phyloP scores from a whole-genome alignment of 2,797 vertebrate genomes.

The Bradypodion ventrale region DNA sequence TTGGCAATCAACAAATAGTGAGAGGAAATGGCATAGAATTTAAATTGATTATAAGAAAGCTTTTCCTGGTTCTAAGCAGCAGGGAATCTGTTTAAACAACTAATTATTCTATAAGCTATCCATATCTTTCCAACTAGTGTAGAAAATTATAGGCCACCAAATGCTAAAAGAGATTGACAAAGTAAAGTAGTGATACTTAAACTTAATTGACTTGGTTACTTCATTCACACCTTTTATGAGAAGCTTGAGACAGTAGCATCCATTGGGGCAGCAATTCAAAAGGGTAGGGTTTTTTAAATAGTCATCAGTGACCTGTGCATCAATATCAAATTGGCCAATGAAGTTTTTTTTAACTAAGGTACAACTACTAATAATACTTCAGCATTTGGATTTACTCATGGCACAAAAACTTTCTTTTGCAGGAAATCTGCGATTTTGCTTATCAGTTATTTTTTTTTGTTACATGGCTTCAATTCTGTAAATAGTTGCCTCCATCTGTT shows the following conservation, averaged over 20 bases:
- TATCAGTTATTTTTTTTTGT: not conserved
- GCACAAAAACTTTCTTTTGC: not conserved
- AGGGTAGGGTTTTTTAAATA: not conserved
- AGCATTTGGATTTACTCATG: not conserved
- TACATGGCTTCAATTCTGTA: not conserved
- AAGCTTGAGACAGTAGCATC: not conserved
- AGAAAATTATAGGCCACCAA: not conserved
- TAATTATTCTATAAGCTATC: not conserved
- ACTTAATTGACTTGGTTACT: not conserved
- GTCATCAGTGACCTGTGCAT: not conserved
- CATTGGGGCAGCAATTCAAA: not conserved
- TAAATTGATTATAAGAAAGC: not conserved
- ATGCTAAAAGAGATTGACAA: not conserved
- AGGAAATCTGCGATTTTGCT: not conserved
- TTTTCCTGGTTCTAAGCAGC: not conserved
- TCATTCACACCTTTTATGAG: not conserved
- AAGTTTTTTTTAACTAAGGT: not conserved
- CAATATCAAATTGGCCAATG: not conserved
- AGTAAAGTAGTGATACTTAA: not conserved
- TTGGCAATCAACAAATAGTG: not conserved
- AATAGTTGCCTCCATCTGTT: not conserved
- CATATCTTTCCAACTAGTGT: not conserved
- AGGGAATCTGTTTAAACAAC: not conserved
- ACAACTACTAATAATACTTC: not conserved
- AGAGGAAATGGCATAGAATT: not conserved